Evolutionary conservation across 2,888 invertebrate genomes (phyloP), one percentile per base, ranked within the genome.

Genomic region (Eurois occulta): DNA sequence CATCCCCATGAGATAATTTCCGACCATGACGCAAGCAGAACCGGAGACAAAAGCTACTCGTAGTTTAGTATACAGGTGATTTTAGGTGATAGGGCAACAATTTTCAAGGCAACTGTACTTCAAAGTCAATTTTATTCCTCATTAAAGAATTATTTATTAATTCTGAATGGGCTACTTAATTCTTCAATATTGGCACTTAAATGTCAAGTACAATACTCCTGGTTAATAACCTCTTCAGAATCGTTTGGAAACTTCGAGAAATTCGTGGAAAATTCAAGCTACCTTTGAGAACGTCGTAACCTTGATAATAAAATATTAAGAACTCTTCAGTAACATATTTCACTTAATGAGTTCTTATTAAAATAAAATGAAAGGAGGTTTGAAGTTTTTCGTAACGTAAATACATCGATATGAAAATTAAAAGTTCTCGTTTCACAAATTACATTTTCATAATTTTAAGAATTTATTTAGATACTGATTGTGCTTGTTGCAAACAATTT

Each of bases 121-220:
- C 18, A 60, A 68, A 68, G n/a, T 28, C 11, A n/a, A 48, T 81
- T 68, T 75, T 13, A 75, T 75, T 80, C n/a, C 13, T n/a, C 11
- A 55, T 35, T 35, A 28, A 52, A 16, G 10, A 69, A 69, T 65
- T 28, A 60, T 69, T 66, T 70, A 81, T 28, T 41, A 18, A 35
- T 38, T 43, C 35, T 66, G 28, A 82, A 82, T 68, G 6, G 62
- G 41, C 21, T 32, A 38, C 52, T 75, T 67, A 24, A 67, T 64
- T 74, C 35, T 75, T 28, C 32, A 13, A 77, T 77, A 77, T 77
- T 77, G 52, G 68, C 62, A 78, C 43, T 78, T 60, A 72, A 60
- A 72, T 65, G 16, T 73, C 52, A 73, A 84, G 81, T 70, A 70
- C 43, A 68, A 52, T 60, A 58, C 67, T 69, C 38, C 55, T 81